Percentiles rank a stretch among this genome's conserved stretches.
These are phyloP conservation scores for Myotis myotis DNA, from an alignment of 2,797 vertebrate genomes.

Conservation along the genomic window DNA sequence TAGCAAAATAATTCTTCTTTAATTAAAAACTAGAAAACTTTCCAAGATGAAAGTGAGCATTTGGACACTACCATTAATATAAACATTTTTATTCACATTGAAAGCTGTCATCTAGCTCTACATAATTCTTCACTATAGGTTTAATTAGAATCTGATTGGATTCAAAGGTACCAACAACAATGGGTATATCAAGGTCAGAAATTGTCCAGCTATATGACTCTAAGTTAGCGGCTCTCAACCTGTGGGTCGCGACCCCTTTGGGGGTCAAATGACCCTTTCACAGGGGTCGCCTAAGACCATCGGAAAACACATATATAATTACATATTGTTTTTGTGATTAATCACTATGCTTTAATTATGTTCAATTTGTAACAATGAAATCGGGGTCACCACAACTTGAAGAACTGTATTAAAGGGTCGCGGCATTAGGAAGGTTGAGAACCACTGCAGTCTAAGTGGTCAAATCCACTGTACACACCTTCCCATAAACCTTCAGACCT, in stretches of 20 bases:
- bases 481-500: not conserved
- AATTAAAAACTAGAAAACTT: slow-evolving; percentile 13
- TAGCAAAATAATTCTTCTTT: not conserved
- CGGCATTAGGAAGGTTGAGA: no score
- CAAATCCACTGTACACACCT: slow-evolving; percentile 1
- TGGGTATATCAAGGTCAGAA: not conserved
- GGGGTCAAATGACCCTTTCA: no score
- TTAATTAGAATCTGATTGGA: slow-evolving; percentile 23
- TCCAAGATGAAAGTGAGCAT: not conserved
- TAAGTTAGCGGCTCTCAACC: not conserved
- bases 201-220: not conserved
- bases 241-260: no score
- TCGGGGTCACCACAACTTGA: no score
- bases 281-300: no score
- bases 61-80: not conserved
- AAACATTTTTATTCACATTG: not conserved
- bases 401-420: no score
- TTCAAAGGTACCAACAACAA: not conserved
- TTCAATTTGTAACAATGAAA: no score
- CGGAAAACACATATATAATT: no score
- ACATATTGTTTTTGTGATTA: no score
- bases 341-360: no score
- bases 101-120: slow-evolving; percentile 36
- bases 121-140: not conserved
- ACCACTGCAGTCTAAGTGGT: not conserved